Conservation (phyloP, 1,140 invertebrate genomes). For the Antheraea mylitta region DNA sequence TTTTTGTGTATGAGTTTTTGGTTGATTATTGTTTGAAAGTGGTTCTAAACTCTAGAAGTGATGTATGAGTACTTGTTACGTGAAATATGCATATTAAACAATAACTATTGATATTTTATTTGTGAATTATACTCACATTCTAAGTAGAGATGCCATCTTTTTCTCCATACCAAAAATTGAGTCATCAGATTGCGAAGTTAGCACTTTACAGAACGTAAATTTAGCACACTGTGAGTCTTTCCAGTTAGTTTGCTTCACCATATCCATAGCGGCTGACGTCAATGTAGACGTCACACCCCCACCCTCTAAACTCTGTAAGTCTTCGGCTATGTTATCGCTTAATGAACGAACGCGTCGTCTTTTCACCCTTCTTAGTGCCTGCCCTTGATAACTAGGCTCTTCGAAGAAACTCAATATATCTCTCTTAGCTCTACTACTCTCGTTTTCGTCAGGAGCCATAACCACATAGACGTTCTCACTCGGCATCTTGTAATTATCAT, state of each 20-base stretch:
- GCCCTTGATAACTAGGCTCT: conserved; percentile 37
- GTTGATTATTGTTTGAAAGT: too few species aligned
- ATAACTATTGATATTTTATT: too few species aligned
- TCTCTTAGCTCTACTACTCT: conserved; percentile 48
- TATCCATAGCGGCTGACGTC: conserved; percentile 55
- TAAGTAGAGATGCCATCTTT: conserved; percentile 85
- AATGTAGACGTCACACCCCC: conserved; percentile 56
- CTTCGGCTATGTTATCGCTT: conserved; percentile 68
- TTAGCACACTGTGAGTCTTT: conserved; percentile 87
- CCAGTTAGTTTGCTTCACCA: conserved; percentile 81
- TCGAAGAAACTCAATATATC: conserved; percentile 47
- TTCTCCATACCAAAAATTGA: conserved; percentile 87
- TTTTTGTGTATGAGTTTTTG: too few species aligned
- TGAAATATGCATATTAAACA: too few species aligned
- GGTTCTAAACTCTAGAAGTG: too few species aligned
- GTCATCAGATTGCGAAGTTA: conserved; percentile 82
- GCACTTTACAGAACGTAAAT: conserved; percentile 86
- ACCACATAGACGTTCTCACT: conserved; percentile 74
- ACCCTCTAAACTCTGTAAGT: conserved; percentile 79
- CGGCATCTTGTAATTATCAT: conserved; percentile 76
- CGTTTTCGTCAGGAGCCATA: conserved; percentile 64
- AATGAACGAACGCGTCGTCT: conserved; percentile 56
- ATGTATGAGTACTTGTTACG: too few species aligned
- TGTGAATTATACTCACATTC: conserved; percentile 81
- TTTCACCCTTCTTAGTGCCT: conserved; percentile 37